Conservation (phyloP, 2,113 vertebrate genomes). For the Thermophis baileyi region DNA sequence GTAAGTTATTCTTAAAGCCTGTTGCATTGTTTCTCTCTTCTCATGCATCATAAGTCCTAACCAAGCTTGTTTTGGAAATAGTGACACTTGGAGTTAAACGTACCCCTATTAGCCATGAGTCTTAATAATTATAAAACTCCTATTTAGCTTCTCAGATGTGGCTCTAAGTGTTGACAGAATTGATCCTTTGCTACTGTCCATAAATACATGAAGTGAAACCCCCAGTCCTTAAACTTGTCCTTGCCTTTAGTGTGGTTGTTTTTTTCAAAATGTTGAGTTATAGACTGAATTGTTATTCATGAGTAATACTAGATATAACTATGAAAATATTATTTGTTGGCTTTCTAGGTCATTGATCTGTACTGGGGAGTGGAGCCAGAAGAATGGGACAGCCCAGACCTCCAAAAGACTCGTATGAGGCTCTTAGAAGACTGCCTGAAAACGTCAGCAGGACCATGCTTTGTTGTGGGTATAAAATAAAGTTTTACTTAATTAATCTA, state of each 20-base stretch:
- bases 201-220: background rate
- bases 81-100: too few relatives aligned
- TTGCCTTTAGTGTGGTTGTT: background rate
- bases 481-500: constrained; percentile 53
- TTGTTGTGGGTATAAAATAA: constrained; percentile 93
- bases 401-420: constrained; percentile 93
- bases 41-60: too few relatives aligned
- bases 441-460: constrained; percentile 96
- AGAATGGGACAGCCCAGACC: constrained; percentile 92
- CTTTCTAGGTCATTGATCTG: constrained; percentile 89
- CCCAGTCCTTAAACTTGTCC: background rate
- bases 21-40: too few relatives aligned
- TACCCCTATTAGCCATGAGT: too few relatives aligned
- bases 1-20: too few relatives aligned
- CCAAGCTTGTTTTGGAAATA: too few relatives aligned
- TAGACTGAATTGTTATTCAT: background rate
- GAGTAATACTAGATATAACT: constrained; percentile 20
- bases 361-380: constrained; percentile 94
- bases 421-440: constrained; percentile 95
- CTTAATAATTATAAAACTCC: too few relatives aligned
- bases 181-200: background rate
- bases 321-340: background rate
- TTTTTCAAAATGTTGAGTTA: background rate
- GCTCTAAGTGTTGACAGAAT: background rate
- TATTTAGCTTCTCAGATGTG: too few relatives aligned